These are phyloP conservation scores for Xestia ashworthii DNA, from an alignment of 2,888 invertebrate species.

Conservation along the genomic window DNA sequence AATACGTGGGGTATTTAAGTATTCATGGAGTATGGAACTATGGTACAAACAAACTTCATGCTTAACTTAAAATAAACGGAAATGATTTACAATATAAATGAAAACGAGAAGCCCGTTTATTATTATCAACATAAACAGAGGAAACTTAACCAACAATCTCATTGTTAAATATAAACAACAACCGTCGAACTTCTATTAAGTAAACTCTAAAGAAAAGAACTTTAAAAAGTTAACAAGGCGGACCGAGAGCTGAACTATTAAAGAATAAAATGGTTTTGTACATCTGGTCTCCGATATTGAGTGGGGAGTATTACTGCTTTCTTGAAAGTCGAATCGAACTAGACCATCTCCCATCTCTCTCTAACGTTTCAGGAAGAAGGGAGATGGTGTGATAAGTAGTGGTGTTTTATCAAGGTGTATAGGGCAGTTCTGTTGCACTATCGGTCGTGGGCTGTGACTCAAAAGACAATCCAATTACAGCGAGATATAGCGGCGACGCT, in stretches of 20 bases:
- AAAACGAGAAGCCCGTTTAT: conserved; percentile 29
- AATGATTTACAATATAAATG: conserved; percentile 34
- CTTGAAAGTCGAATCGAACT: conserved; percentile 45
- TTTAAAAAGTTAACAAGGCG: conserved; percentile 69
- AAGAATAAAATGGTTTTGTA: conserved; percentile 71
- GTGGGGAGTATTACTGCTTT: conserved; percentile 58
- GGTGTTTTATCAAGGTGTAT: conserved; percentile 48
- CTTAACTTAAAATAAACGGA: not conserved
- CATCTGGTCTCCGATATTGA: conserved; percentile 68
- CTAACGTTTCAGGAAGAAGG: conserved; percentile 22
- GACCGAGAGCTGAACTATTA: conserved; percentile 68
- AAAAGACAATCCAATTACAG: conserved; percentile 74
- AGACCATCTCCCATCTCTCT: conserved; percentile 27
- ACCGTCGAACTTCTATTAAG: conserved; percentile 63
- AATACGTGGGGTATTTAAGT: not conserved
- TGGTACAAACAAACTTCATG: conserved; percentile 15
- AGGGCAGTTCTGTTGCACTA: conserved; percentile 59
- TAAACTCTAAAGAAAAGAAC: conserved; percentile 63
- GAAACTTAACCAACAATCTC: conserved; percentile 56
- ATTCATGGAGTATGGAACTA: not conserved
- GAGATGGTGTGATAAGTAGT: conserved; percentile 29
- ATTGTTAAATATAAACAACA: conserved; percentile 62
- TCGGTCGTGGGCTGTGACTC: conserved; percentile 61
- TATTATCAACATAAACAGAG: conserved; percentile 51
- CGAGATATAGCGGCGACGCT: conserved; percentile 63